phyloP scores from a whole-genome alignment of 2,113 vertebrate species.

The Prionailurus viverrinus region DNA sequence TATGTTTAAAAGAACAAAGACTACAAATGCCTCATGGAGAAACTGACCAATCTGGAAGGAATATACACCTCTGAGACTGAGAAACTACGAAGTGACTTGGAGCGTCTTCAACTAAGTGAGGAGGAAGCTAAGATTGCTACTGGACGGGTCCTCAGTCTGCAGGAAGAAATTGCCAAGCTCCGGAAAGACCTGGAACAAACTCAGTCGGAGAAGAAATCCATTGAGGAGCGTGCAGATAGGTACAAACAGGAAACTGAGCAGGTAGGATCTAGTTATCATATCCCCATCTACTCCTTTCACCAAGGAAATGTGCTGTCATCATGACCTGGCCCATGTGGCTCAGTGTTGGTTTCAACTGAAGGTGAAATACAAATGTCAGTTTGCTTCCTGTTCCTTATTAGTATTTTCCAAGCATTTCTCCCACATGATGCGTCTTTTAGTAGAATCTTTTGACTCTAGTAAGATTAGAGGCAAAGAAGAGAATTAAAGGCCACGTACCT shows the following conservation, averaged over 20 bases:
- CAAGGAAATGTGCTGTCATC: not conserved
- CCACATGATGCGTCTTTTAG: not conserved
- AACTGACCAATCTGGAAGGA: conserved; percentile 89
- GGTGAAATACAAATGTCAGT: not conserved
- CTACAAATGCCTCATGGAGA: conserved; percentile 91
- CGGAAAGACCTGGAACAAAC: conserved; percentile 93
- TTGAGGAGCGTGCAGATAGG: conserved; percentile 93
- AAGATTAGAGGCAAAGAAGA: conserved; percentile 42
- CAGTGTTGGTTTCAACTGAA: not conserved
- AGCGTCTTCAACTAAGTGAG: conserved; percentile 91
- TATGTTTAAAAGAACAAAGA: conserved; percentile 92
- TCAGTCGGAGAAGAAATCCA: conserved; percentile 94
- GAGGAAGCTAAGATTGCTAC: conserved; percentile 94
- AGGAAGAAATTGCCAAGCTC: conserved; percentile 95
- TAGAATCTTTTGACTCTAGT: conserved; percentile 2
- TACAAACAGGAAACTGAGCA: conserved; percentile 96
- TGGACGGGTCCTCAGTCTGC: conserved; percentile 90
- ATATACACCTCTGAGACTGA: conserved; percentile 92
- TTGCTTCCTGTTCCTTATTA: not conserved
- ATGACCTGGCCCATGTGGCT: not conserved
- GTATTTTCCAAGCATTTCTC: conserved; percentile 14
- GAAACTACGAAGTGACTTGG: conserved; percentile 91
- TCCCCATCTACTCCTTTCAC: not conserved
- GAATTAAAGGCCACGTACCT: not conserved
- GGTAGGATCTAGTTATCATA: conserved; percentile 83